Conservation (phyloP, 2,797 vertebrate genomes). For the Yasuhikotakia modesta region DNA sequence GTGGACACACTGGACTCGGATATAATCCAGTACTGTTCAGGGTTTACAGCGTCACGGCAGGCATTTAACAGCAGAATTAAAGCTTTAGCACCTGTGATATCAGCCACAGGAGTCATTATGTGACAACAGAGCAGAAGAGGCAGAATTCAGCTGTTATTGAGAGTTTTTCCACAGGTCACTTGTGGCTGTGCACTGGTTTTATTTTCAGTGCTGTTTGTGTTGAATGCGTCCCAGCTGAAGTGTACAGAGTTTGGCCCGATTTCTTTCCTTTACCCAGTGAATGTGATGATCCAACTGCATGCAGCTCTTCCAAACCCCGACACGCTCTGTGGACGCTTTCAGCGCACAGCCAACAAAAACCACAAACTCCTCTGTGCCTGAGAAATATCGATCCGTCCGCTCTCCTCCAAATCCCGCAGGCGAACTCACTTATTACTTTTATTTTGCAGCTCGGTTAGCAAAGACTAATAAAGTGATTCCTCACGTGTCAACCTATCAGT, state of each 20-base stretch:
- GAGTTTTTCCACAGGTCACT: constrained; percentile 39
- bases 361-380: constrained; percentile 56
- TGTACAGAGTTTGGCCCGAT: constrained; percentile 50
- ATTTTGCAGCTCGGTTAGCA: constrained; percentile 45
- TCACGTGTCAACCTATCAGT: constrained; percentile 47
- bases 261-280: constrained; percentile 52
- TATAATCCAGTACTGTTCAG: background rate
- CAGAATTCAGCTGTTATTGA: constrained; percentile 29
- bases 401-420: constrained; percentile 49
- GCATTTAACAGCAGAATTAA: constrained; percentile 32
- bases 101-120: constrained; percentile 30
- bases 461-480: constrained; percentile 57
- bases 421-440: constrained; percentile 52
- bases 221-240: constrained; percentile 55
- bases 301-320: constrained; percentile 54
- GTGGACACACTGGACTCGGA: background rate
- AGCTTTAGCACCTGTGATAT: constrained; percentile 24
- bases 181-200: constrained; percentile 47
- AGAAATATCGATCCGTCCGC: constrained; percentile 58
- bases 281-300: constrained; percentile 52
- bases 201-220: constrained; percentile 57
- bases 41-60: constrained; percentile 9
- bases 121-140: background rate
- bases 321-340: constrained; percentile 59
- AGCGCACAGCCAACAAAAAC: constrained; percentile 57